Evolutionary conservation across 2,113 vertebrate species (phyloP).

Genomic region (Rhinolophus ferrumequinum): DNA sequence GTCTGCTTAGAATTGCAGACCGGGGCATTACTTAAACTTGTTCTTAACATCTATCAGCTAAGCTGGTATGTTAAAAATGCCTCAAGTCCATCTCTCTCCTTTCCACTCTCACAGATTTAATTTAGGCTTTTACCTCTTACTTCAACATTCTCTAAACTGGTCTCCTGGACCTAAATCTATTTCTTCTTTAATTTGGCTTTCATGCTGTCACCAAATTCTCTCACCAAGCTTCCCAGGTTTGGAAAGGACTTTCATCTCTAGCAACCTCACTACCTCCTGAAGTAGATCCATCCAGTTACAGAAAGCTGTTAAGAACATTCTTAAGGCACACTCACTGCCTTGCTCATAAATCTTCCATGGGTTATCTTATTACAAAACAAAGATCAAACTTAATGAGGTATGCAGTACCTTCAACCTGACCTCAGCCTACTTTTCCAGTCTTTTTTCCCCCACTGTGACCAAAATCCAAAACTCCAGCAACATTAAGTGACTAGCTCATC

Average conservation of each 20-base stretch:
- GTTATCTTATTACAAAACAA: constrained; percentile 43
- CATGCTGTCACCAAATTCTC: constrained; percentile 35
- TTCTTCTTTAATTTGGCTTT: not conserved
- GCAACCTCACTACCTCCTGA: constrained; percentile 25
- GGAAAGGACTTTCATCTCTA: constrained; percentile 38
- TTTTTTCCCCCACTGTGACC: not conserved
- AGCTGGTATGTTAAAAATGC: not conserved
- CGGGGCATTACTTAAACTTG: not conserved
- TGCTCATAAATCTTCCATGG: not conserved
- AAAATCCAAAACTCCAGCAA: constrained; percentile 36
- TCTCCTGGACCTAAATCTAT: not conserved
- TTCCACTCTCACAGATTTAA: not conserved
- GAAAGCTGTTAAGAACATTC: constrained; percentile 12
- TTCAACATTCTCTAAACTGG: not conserved
- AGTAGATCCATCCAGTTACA: constrained; percentile 21
- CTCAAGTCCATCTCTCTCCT: not conserved
- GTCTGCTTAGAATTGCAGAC: not conserved
- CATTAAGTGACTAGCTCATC: not conserved
- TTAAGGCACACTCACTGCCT: not conserved
- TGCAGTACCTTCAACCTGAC: not conserved
- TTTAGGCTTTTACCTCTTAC: not conserved
- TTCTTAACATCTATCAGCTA: not conserved
- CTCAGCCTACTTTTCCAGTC: constrained; percentile 10
- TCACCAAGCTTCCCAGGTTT: constrained; percentile 1
- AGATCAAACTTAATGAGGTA: not conserved